Base-by-base conservation (phyloP, 2,113 vertebrate genomes). In the Rhinolophus ferrumequinum region DNA sequence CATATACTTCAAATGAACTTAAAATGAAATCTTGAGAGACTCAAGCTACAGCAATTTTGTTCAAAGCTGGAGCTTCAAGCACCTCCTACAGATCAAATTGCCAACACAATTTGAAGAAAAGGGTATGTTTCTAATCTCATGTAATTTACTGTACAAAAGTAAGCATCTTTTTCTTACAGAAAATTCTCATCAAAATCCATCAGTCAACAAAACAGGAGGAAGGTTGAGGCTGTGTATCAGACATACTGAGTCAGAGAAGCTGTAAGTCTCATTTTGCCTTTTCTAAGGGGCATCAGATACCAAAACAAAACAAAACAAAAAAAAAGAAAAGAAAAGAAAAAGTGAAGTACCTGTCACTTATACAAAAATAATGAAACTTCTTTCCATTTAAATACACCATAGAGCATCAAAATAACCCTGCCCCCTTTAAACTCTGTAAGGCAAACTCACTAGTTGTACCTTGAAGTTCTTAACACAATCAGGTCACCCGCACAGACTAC, bases 51-150 rank as follows among this genome's bases (percentile, higher is more conserved):
- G 69, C 76, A 95, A 97, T 83, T 92, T 93, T 90, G 72, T 83
- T 93, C 94, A 97, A 97, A 94, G 88, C 77, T 82, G 15, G 76
- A 50, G 76, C 54, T 94, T 97, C 97, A 95, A 60, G 89, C 92
- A 93, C 89, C 85, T 93, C 66, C 26, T 88, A 83, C 64, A 91
- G 94, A 97, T 94, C 93, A 96, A 95, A 95, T 80, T 97, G 97
- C 93, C 96, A 97, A 97, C 69, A 77, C 52, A 73, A 88, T 88
- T 54, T 93, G 88, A 95, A 96, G 82, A 95, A 94, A 90, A 96
- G 18, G 30, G 24, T 90, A 93, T 96, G 92, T 88, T 97, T 97
- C 94, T 96, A 95, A 98, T 96, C 87, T 95, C 89, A 69, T 33
- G 14, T 93, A 85, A 97, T 95, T 95, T 91, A 86, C 58, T 93